Evolutionary conservation across 2,797 vertebrate genomes (phyloP).

Genomic region (Crax fasciolata): DNA sequence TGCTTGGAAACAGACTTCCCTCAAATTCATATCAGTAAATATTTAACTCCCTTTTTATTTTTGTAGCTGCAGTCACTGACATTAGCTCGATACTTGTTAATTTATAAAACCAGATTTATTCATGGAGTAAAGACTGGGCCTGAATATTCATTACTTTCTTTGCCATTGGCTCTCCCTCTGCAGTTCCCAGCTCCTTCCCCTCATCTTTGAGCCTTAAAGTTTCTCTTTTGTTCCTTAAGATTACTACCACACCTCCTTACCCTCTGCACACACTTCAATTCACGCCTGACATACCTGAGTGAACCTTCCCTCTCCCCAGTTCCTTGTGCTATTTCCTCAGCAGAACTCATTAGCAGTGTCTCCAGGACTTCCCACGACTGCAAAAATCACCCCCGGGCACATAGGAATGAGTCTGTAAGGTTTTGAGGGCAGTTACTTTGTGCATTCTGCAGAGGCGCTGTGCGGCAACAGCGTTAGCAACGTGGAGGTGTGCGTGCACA

Average conservation of each 20-base stretch:
- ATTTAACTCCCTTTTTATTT: conserved; percentile 17
- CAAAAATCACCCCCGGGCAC: not conserved
- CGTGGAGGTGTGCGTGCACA: accelerated
- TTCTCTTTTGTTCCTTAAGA: not conserved
- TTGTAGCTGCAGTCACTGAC: not conserved
- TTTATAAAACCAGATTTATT: not conserved
- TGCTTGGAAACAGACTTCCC: not conserved
- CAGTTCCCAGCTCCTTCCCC: not conserved
- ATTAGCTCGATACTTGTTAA: not conserved
- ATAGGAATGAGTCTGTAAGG: not conserved
- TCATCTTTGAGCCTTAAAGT: not conserved
- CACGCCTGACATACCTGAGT: accelerated
- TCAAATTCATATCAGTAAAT: conserved; percentile 1
- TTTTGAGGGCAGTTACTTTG: conserved; percentile 62
- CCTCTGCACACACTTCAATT: not conserved
- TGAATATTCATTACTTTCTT: not conserved
- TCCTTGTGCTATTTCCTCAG: conserved; percentile 28
- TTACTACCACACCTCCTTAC: not conserved
- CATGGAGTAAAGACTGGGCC: not conserved
- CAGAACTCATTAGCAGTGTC: conserved; percentile 34
- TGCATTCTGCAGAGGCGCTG: not conserved
- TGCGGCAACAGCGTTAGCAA: not conserved
- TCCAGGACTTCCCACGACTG: not conserved
- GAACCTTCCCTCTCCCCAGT: not conserved
- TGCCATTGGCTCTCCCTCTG: not conserved